A percentile compares a stretch with the other conserved stretches of the same genome.
Conservation (phyloP, 2,888 invertebrate genomes). For the Callosobruchus maculatus region DNA sequence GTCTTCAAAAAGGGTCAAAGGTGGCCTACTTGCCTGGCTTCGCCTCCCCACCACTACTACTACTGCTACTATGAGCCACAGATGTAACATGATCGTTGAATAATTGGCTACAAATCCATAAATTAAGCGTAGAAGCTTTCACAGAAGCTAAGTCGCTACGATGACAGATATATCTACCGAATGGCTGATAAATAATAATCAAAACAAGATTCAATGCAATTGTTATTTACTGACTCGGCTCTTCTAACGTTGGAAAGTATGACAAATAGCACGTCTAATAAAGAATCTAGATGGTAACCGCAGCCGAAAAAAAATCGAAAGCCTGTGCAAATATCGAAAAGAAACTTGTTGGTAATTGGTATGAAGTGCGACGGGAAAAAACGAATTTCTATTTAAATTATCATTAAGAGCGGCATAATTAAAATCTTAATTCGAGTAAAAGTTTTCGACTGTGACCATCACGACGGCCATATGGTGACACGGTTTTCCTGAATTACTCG, state of each 20-base stretch:
- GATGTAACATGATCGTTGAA: too few species aligned
- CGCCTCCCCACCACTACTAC: too few species aligned
- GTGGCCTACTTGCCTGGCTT: too few species aligned
- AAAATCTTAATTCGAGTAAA: background rate
- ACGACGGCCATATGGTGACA: background rate
- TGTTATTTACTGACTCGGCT: background rate
- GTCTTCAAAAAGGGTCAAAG: too few species aligned
- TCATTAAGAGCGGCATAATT: background rate
- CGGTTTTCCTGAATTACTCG: background rate
- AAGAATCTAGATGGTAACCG: background rate
- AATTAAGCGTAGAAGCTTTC: background rate
- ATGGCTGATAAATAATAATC: background rate
- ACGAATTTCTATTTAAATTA: background rate
- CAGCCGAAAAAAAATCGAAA: background rate
- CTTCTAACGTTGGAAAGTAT: background rate
- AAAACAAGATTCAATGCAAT: background rate
- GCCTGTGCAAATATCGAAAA: background rate
- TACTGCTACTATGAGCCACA: too few species aligned
- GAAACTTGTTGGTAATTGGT: background rate
- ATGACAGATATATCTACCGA: background rate
- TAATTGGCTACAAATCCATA: background rate
- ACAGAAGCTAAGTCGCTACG: background rate
- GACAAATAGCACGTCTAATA: background rate
- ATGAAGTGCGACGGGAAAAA: background rate
- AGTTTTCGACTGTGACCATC: background rate